Base-by-base conservation (phyloP, 2,888 invertebrate species). In the Gerris lacustris region DNA sequence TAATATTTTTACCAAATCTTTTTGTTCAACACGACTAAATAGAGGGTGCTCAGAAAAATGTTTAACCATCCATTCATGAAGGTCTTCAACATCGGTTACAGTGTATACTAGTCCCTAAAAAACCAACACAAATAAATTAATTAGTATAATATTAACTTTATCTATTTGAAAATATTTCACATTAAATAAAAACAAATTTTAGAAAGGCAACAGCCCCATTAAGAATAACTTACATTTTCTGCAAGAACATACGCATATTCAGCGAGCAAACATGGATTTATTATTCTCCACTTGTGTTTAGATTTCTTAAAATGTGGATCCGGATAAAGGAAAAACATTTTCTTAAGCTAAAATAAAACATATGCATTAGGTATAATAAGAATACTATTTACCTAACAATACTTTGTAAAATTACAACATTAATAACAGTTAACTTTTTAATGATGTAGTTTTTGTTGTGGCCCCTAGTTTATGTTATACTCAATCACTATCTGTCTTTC, bases 231-330 rank as follows among this genome's bases (percentile, higher is more conserved):
- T 82, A 92, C 96, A 78, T 89, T 89, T 79, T 89, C 88, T 70
- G 86, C 86, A 71, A 99, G 83, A 64, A 96, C 88, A 83, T 94
- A 99, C 0, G 98, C 98, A 84, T 99, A 99, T 82, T 99, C 99
- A 4, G 97, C 93, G 43, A 99, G 83, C 55, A 98, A 83, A 76
- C 90, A 90, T 77, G 90, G 88, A 79, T 94, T 98, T 74, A 99
- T 94, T 73, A 99, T 99, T 73, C 99, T 86, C 99, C 99, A 99
- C 81, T 99, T 99, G 79, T 98, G 96, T 82, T 99, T 99, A 0
- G 96, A 90, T 79, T 91, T 95, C 81, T 99, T 99, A 81, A 99
- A 99, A 83, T 99, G 99, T 45, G 99, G 99, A 83, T 99, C 99
- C 44, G 99, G 99, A 81, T 96, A 99, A 18, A 99, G 83, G 81